These are phyloP conservation scores for Menura novaehollandiae DNA, from an alignment of 2,113 vertebrate genomes.

Conservation along the genomic window DNA sequence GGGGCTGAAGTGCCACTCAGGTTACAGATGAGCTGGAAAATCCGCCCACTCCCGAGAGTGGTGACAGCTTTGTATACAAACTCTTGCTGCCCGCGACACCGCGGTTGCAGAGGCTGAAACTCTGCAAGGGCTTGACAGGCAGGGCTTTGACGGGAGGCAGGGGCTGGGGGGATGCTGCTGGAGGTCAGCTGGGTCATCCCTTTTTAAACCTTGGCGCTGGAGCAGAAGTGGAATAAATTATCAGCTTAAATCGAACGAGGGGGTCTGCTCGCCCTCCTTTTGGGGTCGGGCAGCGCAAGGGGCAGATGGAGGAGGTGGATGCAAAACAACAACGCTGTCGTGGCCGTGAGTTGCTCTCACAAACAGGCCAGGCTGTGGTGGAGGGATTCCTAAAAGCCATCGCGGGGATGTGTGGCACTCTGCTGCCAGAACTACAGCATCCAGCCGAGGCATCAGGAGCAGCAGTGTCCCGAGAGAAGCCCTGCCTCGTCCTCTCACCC, in stretches of 20 bases:
- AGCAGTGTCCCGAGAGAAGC: neutral
- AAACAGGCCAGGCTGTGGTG: neutral
- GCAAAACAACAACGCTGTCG: fast-evolving
- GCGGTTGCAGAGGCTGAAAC: neutral
- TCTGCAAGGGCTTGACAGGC: neutral
- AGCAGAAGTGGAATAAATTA: neutral
- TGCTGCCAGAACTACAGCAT: neutral
- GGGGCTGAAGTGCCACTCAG: constrained; percentile 55
- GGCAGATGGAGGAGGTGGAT: neutral
- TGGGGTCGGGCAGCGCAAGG: neutral
- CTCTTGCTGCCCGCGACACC: neutral
- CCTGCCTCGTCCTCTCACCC: neutral
- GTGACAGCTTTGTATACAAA: constrained; percentile 67
- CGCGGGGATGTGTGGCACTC: neutral
- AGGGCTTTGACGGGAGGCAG: neutral
- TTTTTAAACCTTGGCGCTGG: neutral
- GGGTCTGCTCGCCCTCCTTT: neutral
- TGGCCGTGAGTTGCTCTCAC: neutral
- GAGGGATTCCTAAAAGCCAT: neutral
- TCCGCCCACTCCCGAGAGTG: constrained; percentile 50
- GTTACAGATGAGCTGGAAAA: constrained; percentile 72
- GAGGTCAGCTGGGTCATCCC: neutral
- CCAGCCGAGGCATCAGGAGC: neutral
- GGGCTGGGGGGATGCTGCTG: neutral
- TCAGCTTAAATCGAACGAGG: neutral